Percentiles rank a stretch among this genome's conserved stretches.
Evolutionary conservation across 2,113 vertebrate species (phyloP).

Genomic region (Thunnus thynnus): DNA sequence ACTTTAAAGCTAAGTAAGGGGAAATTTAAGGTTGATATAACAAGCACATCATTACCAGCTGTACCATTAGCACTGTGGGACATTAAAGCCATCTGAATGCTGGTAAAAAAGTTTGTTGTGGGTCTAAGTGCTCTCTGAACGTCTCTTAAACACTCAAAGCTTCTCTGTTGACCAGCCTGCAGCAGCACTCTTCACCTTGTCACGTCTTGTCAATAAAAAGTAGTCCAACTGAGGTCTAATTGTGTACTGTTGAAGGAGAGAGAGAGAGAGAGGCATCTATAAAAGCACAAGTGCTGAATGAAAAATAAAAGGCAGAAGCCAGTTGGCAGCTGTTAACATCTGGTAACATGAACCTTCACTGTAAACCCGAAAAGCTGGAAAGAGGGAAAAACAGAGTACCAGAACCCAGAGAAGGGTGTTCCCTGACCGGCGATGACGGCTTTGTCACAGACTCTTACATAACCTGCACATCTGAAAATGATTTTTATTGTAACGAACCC

Average conservation of each 20-base stretch:
- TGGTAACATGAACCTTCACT: constrained; percentile 60
- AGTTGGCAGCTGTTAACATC: constrained; percentile 67
- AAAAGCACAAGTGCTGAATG: constrained; percentile 22
- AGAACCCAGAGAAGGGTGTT: constrained; percentile 38
- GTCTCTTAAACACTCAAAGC: constrained; percentile 24
- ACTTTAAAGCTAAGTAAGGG: not conserved
- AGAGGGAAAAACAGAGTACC: not conserved
- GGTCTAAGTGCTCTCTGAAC: not conserved
- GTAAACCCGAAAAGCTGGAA: constrained; percentile 17
- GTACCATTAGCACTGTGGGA: not conserved
- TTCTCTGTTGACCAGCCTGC: constrained; percentile 41
- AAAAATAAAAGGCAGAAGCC: constrained; percentile 20
- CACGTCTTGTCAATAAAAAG: constrained; percentile 36
- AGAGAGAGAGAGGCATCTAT: constrained; percentile 28
- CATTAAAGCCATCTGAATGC: constrained; percentile 26
- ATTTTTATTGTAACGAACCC: constrained; percentile 62
- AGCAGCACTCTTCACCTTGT: constrained; percentile 14
- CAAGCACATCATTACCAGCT: not conserved
- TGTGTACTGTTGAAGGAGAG: constrained; percentile 44
- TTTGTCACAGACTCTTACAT: constrained; percentile 69
- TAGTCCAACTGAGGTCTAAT: constrained; percentile 18
- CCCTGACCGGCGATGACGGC: constrained; percentile 32
- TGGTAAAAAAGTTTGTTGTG: not conserved
- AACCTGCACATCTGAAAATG: constrained; percentile 77
- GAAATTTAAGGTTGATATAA: not conserved